Conservation (phyloP, 1,140 invertebrate species). For the Oscheius sp. region DNA sequence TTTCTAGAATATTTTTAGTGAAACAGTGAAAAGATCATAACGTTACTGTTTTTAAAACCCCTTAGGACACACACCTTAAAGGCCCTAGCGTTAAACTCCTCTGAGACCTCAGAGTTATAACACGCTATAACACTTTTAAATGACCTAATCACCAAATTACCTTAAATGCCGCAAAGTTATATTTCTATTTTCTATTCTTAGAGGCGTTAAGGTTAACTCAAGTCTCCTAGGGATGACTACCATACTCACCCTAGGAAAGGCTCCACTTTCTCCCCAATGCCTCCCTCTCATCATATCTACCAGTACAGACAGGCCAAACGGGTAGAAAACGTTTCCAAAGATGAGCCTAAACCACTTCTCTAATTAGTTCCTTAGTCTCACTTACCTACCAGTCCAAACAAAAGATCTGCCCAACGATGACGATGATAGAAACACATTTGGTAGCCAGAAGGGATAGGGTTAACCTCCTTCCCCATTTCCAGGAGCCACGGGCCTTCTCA, state of each 20-base stretch:
- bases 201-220: too few species aligned
- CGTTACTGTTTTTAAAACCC: too few species aligned
- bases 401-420: slow-evolving; percentile 11
- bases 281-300: slow-evolving; percentile 60
- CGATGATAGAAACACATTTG: slow-evolving; percentile 14
- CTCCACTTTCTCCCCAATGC: slow-evolving; percentile 60
- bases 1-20: too few species aligned
- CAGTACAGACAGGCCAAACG: slow-evolving; percentile 52
- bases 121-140: too few species aligned
- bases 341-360: neutral
- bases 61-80: too few species aligned
- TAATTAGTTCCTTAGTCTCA: too few species aligned
- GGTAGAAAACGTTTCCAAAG: neutral
- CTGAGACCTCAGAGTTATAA: too few species aligned
- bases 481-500: neutral
- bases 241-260: slow-evolving; percentile 65
- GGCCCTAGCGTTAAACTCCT: too few species aligned
- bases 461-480: slow-evolving; percentile 6
- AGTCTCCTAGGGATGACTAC: neutral
- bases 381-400: slow-evolving; percentile 25
- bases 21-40: too few species aligned
- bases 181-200: too few species aligned
- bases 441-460: slow-evolving; percentile 11
- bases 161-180: too few species aligned
- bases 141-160: neutral